Evolutionary conservation across 2,888 invertebrate genomes (phyloP).

Genomic region (Petrophora chlorosata): DNA sequence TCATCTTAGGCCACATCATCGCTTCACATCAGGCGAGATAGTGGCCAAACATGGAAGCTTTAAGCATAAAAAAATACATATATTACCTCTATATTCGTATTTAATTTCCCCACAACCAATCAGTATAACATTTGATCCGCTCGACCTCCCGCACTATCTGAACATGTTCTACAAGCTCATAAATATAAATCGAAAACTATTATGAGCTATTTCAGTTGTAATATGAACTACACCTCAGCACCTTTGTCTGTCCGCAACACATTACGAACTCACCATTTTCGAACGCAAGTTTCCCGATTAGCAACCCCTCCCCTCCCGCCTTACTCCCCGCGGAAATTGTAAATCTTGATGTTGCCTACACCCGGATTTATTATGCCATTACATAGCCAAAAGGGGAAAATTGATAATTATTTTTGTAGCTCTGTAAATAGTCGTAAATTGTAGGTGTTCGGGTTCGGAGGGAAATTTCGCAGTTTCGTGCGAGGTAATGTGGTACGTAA

Average conservation of each 20-base stretch:
- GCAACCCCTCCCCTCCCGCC: conserved; percentile 27
- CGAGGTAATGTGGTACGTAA: conserved; percentile 4
- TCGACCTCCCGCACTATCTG: too few species aligned
- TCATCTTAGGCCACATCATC: too few species aligned
- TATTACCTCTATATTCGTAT: too few species aligned
- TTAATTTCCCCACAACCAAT: too few species aligned
- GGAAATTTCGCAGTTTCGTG: conserved; percentile 4
- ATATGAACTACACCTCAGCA: too few species aligned
- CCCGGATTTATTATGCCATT: conserved; percentile 55
- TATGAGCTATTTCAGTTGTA: too few species aligned
- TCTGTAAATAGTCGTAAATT: conserved; percentile 35
- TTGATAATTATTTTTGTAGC: conserved; percentile 52
- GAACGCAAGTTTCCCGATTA: conserved; percentile 55
- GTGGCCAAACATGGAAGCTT: too few species aligned
- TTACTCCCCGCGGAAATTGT: conserved; percentile 56
- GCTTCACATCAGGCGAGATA: too few species aligned
- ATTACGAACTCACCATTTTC: conserved; percentile 9
- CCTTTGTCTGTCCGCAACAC: neutral
- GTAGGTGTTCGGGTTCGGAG: conserved; percentile 21
- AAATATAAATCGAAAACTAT: too few species aligned
- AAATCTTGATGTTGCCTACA: conserved; percentile 52
- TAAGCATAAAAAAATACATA: too few species aligned
- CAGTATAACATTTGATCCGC: too few species aligned
- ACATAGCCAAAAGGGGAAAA: conserved; percentile 49
- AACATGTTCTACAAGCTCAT: too few species aligned